These are phyloP conservation scores for Cynaeus angustus DNA, from an alignment of 2,888 invertebrate genomes.

Conservation along the genomic window DNA sequence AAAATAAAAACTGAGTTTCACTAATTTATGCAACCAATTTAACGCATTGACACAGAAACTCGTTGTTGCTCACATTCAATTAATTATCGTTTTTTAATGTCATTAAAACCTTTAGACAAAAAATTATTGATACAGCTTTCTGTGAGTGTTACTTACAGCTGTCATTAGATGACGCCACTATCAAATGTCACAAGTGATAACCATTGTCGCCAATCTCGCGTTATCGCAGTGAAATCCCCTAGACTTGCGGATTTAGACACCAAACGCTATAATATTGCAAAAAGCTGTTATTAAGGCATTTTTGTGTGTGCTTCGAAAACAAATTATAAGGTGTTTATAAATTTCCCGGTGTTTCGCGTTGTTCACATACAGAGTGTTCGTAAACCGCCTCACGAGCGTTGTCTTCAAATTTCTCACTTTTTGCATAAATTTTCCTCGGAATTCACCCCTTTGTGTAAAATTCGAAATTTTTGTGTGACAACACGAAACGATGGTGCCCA, in stretches of 20 bases:
- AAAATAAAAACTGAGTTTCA: too few relatives aligned
- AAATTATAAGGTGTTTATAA: conserved; percentile 29
- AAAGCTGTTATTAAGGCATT: conserved; percentile 46
- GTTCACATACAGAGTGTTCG: neutral
- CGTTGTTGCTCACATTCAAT: too few relatives aligned
- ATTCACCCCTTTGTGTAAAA: conserved; percentile 23
- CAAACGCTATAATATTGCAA: conserved; percentile 32
- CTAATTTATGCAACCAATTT: too few relatives aligned
- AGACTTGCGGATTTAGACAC: conserved; percentile 37
- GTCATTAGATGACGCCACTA: conserved; percentile 16
- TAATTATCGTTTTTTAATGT: too few relatives aligned
- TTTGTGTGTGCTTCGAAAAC: conserved; percentile 40
- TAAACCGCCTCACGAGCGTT: neutral
- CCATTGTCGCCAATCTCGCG: conserved; percentile 6
- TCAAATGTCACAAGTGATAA: conserved; percentile 16
- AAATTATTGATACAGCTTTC: neutral
- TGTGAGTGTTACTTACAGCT: neutral
- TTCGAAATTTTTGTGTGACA: conserved; percentile 37
- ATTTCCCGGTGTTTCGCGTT: neutral
- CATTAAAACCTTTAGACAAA: neutral
- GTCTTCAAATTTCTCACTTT: conserved; percentile 18
- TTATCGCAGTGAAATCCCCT: conserved; percentile 13
- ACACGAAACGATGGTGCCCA: conserved; percentile 16
- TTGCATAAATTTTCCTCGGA: conserved; percentile 21
- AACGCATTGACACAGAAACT: too few relatives aligned